phyloP scores from a whole-genome alignment of 2,113 vertebrate species.

The Dipodomys spectabilis region DNA sequence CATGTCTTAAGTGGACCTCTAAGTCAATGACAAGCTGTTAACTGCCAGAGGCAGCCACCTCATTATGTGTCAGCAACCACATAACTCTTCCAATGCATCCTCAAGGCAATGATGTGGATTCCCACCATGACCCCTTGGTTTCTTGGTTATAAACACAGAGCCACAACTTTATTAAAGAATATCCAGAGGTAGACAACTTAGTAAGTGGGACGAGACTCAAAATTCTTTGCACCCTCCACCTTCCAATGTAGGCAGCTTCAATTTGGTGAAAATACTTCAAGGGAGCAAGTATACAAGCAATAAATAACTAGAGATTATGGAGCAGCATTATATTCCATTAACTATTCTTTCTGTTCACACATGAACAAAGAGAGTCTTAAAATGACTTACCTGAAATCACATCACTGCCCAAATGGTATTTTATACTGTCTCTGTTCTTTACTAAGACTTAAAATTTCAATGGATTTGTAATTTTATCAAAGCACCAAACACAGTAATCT shows the following conservation, averaged over 20 bases:
- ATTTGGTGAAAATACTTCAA: background rate
- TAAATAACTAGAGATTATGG: background rate
- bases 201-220: background rate
- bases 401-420: background rate
- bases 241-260: constrained; percentile 34
- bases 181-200: background rate
- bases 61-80: background rate
- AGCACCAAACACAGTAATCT: background rate
- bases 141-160: background rate
- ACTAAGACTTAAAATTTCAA: background rate
- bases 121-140: background rate
- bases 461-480: constrained; percentile 38
- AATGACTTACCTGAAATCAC: background rate
- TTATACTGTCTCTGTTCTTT: constrained; percentile 2
- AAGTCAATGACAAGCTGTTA: constrained; percentile 8
- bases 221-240: background rate
- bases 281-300: background rate
- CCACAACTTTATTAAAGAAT: background rate
- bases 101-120: background rate
- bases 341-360: background rate
- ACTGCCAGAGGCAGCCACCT: background rate
- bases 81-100: background rate
- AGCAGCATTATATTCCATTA: background rate
- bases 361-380: constrained; percentile 15
- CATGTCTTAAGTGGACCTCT: background rate